Base-by-base conservation (phyloP, 2,797 vertebrate species). In the Neoniphon sammara region DNA sequence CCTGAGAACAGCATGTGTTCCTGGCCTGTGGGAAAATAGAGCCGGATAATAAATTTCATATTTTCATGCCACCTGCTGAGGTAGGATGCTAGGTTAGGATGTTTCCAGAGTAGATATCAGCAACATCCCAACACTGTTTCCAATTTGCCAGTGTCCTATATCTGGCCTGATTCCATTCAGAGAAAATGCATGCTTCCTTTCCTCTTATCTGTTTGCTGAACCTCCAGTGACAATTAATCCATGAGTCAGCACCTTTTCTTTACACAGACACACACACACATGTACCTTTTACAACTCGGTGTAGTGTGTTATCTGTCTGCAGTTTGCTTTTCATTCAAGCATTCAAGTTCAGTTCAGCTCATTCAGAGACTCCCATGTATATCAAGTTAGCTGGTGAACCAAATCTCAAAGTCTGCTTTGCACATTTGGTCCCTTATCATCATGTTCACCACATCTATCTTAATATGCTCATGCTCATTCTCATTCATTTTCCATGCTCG, bases 61-160 rank as follows among this genome's bases (percentile, higher is more conserved):
- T 59, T 60, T 42, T 52, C 20, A 56, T 39, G 58, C 49, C 53
- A 47, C 39, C 52, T 34, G 44, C 18, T 42, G 30, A 44, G 61
- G 25, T 54, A 49, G 52, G 27, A 56, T 65, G 53, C 59, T 53
- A 20, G 30, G 4, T 47, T 17, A 18, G 57, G 27, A 17, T 5
- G 14, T 21, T 23, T 44, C n/a, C 10, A 23, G 46, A 21, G 49
- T 27, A 44, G 64, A 60, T 61, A 54, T 11, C 17, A 46, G 63
- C 56, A 25, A 17, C 34, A 34, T 57, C 30, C 25, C 44, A 44
- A 64, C 20, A 21, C n/a, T 36, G 25, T 56, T 63, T 46, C 64
- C 57, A 44, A 60, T 53, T 44, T 5, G 15, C 34, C 56, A 8
- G 2, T 3, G 25, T 53, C 44, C 7, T 12, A 11, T n/a, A 20